Conservation (phyloP, 2,113 vertebrate genomes). For the Vombatus ursinus region DNA sequence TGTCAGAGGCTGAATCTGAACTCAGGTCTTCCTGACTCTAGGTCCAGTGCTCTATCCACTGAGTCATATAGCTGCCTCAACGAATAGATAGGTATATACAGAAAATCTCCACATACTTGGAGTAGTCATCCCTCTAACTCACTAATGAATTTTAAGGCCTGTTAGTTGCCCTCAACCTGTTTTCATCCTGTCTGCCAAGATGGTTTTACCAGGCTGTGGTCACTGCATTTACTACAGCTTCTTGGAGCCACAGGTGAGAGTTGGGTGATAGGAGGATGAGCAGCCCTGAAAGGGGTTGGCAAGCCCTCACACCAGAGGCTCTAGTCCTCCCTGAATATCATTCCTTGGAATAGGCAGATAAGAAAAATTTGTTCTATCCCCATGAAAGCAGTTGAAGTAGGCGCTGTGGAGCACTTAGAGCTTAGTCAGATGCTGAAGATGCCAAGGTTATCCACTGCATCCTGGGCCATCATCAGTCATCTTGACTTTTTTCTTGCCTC, state of each 20-base stretch:
- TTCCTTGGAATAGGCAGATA: not conserved
- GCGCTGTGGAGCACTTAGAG: not conserved
- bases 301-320: not conserved
- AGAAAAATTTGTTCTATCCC: not conserved
- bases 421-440: not conserved
- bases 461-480: not conserved
- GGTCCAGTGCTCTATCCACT: too few species aligned
- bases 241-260: not conserved
- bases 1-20: not conserved
- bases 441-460: not conserved
- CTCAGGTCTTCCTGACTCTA: not conserved
- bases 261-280: not conserved
- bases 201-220: not conserved
- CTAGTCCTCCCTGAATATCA: not conserved
- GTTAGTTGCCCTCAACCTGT: not conserved
- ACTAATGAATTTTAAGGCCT: not conserved
- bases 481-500: not conserved
- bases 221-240: not conserved
- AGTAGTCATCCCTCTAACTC: not conserved
- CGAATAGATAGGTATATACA: not conserved
- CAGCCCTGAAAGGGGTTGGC: not conserved
- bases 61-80: not conserved
- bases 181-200: not conserved
- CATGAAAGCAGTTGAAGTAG: not conserved
- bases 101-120: not conserved